Evolutionary conservation across 2,797 vertebrate genomes (phyloP).

Genomic region (Ataeniobius toweri): DNA sequence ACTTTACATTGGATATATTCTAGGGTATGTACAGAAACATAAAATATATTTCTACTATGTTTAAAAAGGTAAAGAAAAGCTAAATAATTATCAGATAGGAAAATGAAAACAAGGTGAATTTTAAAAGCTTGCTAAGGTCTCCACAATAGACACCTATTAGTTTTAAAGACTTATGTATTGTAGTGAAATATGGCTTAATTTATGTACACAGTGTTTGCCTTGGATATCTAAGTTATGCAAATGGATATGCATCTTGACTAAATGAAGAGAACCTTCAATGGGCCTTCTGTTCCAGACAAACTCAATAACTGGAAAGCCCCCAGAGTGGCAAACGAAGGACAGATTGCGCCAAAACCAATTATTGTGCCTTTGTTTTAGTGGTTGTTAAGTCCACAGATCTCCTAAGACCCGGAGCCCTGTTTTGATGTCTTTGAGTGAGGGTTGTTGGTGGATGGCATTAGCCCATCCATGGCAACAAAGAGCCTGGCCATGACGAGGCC

Average conservation of each 20-base stretch:
- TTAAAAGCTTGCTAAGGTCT: background rate
- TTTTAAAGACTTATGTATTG: slow-evolving; percentile 31
- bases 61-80: background rate
- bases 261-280: slow-evolving; percentile 72
- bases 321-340: slow-evolving; percentile 76
- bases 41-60: background rate
- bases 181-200: slow-evolving; percentile 48
- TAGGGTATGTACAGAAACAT: background rate
- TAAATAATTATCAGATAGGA: background rate
- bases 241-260: slow-evolving; percentile 57
- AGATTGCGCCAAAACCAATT: slow-evolving; percentile 85
- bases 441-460: slow-evolving; percentile 76
- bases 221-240: slow-evolving; percentile 71
- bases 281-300: slow-evolving; percentile 72
- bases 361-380: slow-evolving; percentile 80
- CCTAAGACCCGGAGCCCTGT: slow-evolving; percentile 72
- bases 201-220: slow-evolving; percentile 39
- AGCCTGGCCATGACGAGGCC: slow-evolving; percentile 67
- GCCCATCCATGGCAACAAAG: slow-evolving; percentile 72
- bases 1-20: background rate
- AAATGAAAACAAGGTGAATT: background rate
- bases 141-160: slow-evolving; percentile 23
- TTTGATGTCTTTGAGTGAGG: slow-evolving; percentile 81
- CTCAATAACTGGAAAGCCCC: slow-evolving; percentile 76
- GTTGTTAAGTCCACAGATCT: slow-evolving; percentile 80